Evolutionary conservation across 2,888 invertebrate genomes (phyloP).

Genomic region (Lasius fuliginosus): DNA sequence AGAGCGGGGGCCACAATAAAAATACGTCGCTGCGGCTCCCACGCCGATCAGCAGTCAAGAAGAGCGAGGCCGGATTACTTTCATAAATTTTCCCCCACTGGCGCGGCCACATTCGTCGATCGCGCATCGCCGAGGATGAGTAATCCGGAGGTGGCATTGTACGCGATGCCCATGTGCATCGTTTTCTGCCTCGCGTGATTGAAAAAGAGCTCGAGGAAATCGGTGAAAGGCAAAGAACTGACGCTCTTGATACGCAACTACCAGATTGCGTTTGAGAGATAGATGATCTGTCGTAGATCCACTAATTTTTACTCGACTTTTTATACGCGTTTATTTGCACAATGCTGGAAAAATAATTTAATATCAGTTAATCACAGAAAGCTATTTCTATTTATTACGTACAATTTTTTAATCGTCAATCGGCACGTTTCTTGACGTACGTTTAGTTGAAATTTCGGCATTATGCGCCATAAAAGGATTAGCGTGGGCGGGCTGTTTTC

Average conservation of each 20-base stretch:
- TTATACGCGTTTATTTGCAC: background rate
- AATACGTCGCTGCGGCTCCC: constrained; percentile 81
- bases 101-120: constrained; percentile 65
- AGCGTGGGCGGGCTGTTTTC: constrained; percentile 36
- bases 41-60: constrained; percentile 85
- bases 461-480: constrained; percentile 6
- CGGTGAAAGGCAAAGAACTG: background rate
- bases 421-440: background rate
- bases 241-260: background rate
- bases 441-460: constrained; percentile 6
- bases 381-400: constrained; percentile 7
- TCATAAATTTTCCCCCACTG: constrained; percentile 81
- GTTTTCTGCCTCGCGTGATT: constrained; percentile 4
- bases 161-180: constrained; percentile 9
- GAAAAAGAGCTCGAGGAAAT: background rate
- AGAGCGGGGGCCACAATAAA: constrained; percentile 77
- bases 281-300: background rate
- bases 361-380: background rate
- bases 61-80: constrained; percentile 83
- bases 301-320: background rate
- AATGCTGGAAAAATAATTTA: background rate
- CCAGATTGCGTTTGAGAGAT: background rate
- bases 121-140: constrained; percentile 58
- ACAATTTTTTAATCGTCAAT: constrained; percentile 10
- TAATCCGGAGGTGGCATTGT: constrained; percentile 65